Conservation (phyloP, 35 echinoderm and acorn worm genomes). For the Ptychodera flava region DNA sequence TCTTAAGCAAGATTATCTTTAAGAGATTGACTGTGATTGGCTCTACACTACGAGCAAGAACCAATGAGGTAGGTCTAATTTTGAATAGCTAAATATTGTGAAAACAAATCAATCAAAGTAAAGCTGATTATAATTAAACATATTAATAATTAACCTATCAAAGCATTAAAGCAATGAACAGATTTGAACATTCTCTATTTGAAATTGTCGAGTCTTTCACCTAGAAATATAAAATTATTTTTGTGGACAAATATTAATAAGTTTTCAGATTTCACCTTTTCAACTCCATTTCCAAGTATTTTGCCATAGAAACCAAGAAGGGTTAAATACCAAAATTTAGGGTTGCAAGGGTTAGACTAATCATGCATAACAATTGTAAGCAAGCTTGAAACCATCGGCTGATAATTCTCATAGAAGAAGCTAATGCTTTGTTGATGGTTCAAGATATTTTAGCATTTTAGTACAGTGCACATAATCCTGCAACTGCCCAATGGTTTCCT, state of each 20-base stretch:
- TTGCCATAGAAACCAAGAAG: too few relatives aligned
- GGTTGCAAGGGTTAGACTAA: too few relatives aligned
- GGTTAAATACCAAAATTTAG: too few relatives aligned
- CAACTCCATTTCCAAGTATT: too few relatives aligned
- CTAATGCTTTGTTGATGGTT: too few relatives aligned
- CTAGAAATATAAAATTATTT: background rate
- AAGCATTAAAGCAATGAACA: background rate
- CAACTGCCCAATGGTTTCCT: too few relatives aligned
- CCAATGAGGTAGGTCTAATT: constrained; percentile 52
- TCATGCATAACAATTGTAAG: too few relatives aligned
- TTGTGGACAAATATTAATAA: background rate
- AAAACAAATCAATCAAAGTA: background rate
- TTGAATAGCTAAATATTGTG: background rate
- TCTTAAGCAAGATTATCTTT: constrained; percentile 46
- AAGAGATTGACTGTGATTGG: constrained; percentile 57
- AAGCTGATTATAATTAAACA: background rate
- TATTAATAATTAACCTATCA: background rate
- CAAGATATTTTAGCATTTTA: too few relatives aligned
- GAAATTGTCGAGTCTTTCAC: background rate
- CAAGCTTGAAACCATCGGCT: too few relatives aligned
- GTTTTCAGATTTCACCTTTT: too few relatives aligned
- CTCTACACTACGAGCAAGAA: constrained; percentile 57
- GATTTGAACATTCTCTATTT: background rate
- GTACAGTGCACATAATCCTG: too few relatives aligned
- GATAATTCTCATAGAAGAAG: too few relatives aligned